Evolutionary conservation across 2,113 vertebrate species (phyloP), one percentile per base, ranked within the genome.

Genomic region (Lutjanus erythropterus): DNA sequence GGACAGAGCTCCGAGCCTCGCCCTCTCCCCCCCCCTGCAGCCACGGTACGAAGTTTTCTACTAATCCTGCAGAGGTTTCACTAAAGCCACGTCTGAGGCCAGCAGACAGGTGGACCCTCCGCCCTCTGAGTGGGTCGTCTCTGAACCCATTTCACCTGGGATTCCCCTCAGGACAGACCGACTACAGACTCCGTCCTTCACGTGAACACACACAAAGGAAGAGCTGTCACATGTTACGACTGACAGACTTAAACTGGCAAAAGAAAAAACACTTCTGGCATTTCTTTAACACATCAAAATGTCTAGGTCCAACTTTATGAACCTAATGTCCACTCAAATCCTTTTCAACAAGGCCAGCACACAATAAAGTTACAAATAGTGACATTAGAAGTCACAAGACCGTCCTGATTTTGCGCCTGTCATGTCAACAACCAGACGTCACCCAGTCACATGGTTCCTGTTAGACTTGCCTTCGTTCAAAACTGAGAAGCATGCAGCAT

Each of bases 51-150:
- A 18, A 2, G 12, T 44, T 84, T 71, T 71, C 61, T 72, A 47
- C 65, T 71, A 66, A 89, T 80, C 75, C 80, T 37, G 49, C 1
- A 2, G 59, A 1, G 8, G 37, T 52, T 78, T 65, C 37, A 6
- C 16, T 65, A 75, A 85, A 75, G 44, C 49, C 56, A 29, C 10
- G 47, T 66, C 55, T 75, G 70, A 90, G 46, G 71, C 14, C 2
- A 21, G 11, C 59, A 58, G 81, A 86, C 92, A 92, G 89, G 84
- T 89, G 82, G 81, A 55, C 56, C 64, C 79, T 21, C 0, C 21
- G 60, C 70, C 41, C 52, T 23, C 11, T 3, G 27, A 0, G 9
- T 58, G 52, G 60, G 37, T 44, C 23, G 19, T 41, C 9, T 71
- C 9, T 71, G 50, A 75, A 80, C 76, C 37, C 29, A n/a, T 9